Percentiles rank a stretch among this genome's conserved stretches.
phyloP scores from a whole-genome alignment of 2,113 vertebrate species.

The Carollia perspicillata region DNA sequence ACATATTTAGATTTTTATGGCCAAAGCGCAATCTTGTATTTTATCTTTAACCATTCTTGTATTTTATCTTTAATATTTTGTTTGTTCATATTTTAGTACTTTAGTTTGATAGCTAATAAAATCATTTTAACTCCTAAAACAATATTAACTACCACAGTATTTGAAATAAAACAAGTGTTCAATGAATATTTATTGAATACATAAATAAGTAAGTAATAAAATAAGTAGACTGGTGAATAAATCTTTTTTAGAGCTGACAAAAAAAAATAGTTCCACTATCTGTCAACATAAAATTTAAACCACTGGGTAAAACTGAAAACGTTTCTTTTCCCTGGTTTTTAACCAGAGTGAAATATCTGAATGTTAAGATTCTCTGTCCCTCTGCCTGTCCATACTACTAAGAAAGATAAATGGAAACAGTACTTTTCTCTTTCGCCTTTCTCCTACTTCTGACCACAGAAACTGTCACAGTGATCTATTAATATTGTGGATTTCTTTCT shows the following conservation, averaged over 20 bases:
- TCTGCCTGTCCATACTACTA: not conserved
- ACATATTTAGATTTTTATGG: not conserved
- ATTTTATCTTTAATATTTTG: not conserved
- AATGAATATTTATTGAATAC: not conserved
- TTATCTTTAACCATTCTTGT: not conserved
- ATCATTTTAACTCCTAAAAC: not conserved
- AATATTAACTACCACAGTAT: not conserved
- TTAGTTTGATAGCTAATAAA: not conserved
- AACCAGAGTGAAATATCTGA: conserved; percentile 7
- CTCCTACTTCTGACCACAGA: conserved; percentile 54
- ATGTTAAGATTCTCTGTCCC: not conserved
- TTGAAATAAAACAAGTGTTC: not conserved
- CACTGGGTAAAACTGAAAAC: not conserved
- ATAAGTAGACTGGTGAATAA: not conserved
- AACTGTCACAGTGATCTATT: conserved; percentile 64
- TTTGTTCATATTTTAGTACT: not conserved
- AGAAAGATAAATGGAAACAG: conserved; percentile 61
- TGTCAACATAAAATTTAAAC: conserved; percentile 17
- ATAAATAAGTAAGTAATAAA: conserved; percentile 22
- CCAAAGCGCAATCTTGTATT: not conserved
- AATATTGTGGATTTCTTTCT: conserved; percentile 61
- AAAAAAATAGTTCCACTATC: not conserved
- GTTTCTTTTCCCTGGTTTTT: not conserved
- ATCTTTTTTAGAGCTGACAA: not conserved
- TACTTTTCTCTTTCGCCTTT: conserved; percentile 28